Conservation (phyloP, 1,140 invertebrate genomes). For the Drosophila ficusphila region DNA sequence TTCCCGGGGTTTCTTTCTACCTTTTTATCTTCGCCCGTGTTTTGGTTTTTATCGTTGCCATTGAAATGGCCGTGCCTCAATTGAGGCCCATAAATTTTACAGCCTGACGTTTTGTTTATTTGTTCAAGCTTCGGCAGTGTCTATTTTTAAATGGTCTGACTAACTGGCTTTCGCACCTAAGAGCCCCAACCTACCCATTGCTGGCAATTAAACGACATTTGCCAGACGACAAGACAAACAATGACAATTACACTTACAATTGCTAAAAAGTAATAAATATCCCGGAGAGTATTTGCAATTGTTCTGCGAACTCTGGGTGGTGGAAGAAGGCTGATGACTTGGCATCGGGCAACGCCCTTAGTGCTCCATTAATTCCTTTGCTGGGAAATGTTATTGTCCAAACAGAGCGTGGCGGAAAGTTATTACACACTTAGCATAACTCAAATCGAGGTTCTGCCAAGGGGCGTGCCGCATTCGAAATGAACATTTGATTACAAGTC, state of each 20-base stretch:
- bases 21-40: slow-evolving; percentile 20
- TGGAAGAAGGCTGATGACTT: slow-evolving; percentile 1
- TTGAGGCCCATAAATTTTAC: slow-evolving; percentile 77
- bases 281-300: slow-evolving; percentile 27
- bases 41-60: slow-evolving; percentile 70
- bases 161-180: slow-evolving; percentile 67
- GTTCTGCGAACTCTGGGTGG: slow-evolving; percentile 49
- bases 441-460: slow-evolving; percentile 34
- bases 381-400: slow-evolving; percentile 60
- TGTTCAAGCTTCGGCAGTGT: slow-evolving; percentile 67
- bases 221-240: slow-evolving; percentile 77
- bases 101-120: slow-evolving; percentile 77
- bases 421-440: slow-evolving; percentile 60
- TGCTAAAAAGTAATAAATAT: slow-evolving; percentile 78
- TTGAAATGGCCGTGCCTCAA: slow-evolving; percentile 76
- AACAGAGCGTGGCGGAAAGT: slow-evolving; percentile 55
- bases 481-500: slow-evolving; percentile 38
- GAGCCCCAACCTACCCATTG: slow-evolving; percentile 11
- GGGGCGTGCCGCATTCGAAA: slow-evolving; percentile 27
- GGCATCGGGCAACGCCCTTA: slow-evolving; percentile 33
- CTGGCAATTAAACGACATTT: slow-evolving; percentile 77
- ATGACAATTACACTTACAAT: slow-evolving; percentile 79
- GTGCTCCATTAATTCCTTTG: slow-evolving; percentile 54
- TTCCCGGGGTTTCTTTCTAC: slow-evolving; percentile 11
- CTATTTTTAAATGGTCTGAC: slow-evolving; percentile 77